Base-by-base conservation (phyloP, 2,888 invertebrate species). In the Dorcus hopei region DNA sequence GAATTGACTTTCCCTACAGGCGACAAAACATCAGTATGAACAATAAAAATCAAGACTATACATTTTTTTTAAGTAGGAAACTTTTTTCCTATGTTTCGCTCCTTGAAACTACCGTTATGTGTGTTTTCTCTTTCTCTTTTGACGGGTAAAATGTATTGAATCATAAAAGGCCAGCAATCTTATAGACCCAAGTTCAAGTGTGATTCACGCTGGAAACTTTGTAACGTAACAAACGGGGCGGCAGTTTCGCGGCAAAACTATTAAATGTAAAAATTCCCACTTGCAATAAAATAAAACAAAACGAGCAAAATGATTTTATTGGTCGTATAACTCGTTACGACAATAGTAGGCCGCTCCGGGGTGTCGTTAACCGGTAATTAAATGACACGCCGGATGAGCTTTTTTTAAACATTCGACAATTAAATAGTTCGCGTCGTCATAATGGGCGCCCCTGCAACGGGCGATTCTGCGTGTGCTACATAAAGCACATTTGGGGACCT, bases 301-400 rank as follows among this genome's bases (percentile, higher is more conserved):
- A 71, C 68, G 68, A 65, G 61, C 68, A 72, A 68, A 74, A 76
- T 76, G 75, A 74, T 73, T 76, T 76, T 76, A 76, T 75, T 75
- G 74, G 70, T 69, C 70, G 71, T 72, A 70, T 69, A 71, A 68
- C 65, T 69, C 70, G 68, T 72, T 72, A 69, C 71, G 71, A 71
- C 69, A 71, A 73, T 73, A 61, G 70, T 66, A 65, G 66, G 65
- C 61, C 62, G 68, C 69, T 70, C 74, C 63, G 65, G 76, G 74
- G 77, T 74, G 74, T 72, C 74, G 76, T 77, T 76, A 76, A 74
- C 73, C 74, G 74, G 73, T 75, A 75, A 76, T 76, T 76, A 77
- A 77, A 76, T 74, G 74, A 74, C 67, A 69, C 68, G 73, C 73
- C 71, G 72, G 70, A 74, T 74, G 72, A 69, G 71, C 65, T 73